Conservation (phyloP, 2,113 vertebrate species). For the Dipodomys merriami region DNA sequence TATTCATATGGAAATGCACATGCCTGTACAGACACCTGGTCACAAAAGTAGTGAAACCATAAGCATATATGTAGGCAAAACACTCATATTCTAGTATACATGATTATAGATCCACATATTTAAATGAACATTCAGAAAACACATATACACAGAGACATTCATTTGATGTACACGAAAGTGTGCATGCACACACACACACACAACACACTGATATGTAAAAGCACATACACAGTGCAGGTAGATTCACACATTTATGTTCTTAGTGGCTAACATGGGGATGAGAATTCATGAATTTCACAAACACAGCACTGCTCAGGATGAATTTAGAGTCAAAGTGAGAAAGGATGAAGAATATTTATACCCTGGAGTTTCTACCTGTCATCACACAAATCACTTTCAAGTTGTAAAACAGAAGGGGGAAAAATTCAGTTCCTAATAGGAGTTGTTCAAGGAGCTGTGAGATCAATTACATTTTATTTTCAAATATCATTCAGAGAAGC, state of each 20-base stretch:
- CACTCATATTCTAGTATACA: not conserved
- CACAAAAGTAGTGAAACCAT: not conserved
- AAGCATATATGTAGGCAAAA: not conserved
- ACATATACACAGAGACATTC: not conserved
- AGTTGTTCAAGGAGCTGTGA: constrained; percentile 75
- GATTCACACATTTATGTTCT: not conserved
- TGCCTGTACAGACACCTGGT: not conserved
- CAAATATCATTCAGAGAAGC: constrained; percentile 73
- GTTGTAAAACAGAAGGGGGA: constrained; percentile 55
- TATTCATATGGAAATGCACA: not conserved
- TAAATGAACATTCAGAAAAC: not conserved
- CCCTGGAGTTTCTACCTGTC: constrained; percentile 56
- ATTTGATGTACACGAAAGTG: not conserved
- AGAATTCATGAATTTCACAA: not conserved
- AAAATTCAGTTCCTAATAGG: constrained; percentile 66
- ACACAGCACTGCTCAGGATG: not conserved
- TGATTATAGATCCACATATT: not conserved
- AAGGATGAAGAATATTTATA: constrained; percentile 15
- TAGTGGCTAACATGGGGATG: not conserved
- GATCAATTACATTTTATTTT: constrained; percentile 80
- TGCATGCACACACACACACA: not conserved
- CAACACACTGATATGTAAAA: not conserved
- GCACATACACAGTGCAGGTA: not conserved
- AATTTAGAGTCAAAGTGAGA: not conserved
- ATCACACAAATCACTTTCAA: constrained; percentile 66